Evolutionary conservation across 2,113 vertebrate species (phyloP), one percentile per base, ranked within the genome.

Genomic region (Cygnus atratus): DNA sequence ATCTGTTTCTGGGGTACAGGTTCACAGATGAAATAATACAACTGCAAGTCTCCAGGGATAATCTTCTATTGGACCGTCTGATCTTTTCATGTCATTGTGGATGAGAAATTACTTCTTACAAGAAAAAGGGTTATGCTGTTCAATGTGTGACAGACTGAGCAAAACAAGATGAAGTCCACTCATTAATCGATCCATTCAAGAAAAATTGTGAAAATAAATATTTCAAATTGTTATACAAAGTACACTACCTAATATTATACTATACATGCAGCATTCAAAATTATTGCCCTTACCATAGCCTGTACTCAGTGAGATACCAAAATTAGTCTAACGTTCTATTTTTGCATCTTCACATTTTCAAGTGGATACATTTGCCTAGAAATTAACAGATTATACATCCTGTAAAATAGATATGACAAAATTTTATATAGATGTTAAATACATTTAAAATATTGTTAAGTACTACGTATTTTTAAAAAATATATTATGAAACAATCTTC

Each of bases 301-400:
- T 72, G 24, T 80, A 65, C n/a, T n/a, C n/a, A 50, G 19, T 58
- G 58, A 72, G n/a, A 58, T 13, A 65, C 5, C 25, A 17, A 41
- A 73, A 7, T 71, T 1, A 62, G 61, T 35, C 74, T 58, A 26
- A 73, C 65, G 29, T 26, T 73, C 11, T 21, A 50, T 26, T 50
- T 37, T 1, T 50, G 4, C 15, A 43, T 73, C 58, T 50, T 58
- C 52, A 66, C 31, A 66, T 59, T 29, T 50, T 25, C 3, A 7
- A 0, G 0, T 35, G 25, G 25, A 41, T 12, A 10, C 4, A 11
- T 50, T 50, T 74, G 9, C 4, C 52, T 50, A 58, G 14, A 62
- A 65, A 57, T 50, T 43, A 37, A 52, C 73, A 66, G 6, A 15
- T 48, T 63, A 62, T 37, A 18, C 7, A 15, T 41, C n/a, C 41